A percentile compares a stretch with the other conserved stretches of the same genome.
Evolutionary conservation across 2,888 invertebrate species (phyloP).

Genomic region (Stenurella melanura): DNA sequence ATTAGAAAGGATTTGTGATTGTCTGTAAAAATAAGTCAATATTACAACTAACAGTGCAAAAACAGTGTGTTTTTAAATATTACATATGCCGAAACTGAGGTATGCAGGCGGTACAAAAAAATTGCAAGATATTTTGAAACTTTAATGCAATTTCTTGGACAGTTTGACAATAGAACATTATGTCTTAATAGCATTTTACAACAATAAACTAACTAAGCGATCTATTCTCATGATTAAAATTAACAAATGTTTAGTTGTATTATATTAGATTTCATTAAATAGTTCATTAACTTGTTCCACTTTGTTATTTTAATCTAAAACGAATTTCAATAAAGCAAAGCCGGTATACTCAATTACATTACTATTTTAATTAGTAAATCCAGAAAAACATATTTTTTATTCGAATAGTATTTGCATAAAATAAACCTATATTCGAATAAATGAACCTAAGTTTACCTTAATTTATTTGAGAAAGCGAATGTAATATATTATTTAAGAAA

Average conservation of each 20-base stretch:
- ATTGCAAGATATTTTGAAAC: slow-evolving; percentile 4
- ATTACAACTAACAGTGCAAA: no score
- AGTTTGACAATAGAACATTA: slow-evolving; percentile 25
- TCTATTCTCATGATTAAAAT: slow-evolving; percentile 42
- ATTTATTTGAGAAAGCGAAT: no score
- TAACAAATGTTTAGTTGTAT: slow-evolving; percentile 34
- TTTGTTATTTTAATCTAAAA: background rate
- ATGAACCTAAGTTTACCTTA: no score
- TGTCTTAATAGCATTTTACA: slow-evolving; percentile 30
- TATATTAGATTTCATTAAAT: slow-evolving; percentile 23
- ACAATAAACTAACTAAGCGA: slow-evolving; percentile 37
- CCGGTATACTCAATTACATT: background rate
- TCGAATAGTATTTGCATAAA: no score
- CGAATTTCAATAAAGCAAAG: background rate
- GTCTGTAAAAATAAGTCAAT: no score
- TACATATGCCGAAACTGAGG: no score
- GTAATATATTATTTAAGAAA: no score
- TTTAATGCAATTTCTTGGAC: slow-evolving; percentile 1
- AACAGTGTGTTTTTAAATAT: no score
- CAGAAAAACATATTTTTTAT: no score
- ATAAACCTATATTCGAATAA: no score
- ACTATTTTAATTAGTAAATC: no score
- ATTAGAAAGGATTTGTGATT: no score
- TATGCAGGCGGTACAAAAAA: background rate
- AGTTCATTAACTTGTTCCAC: slow-evolving; percentile 33